A percentile compares a stretch with the other conserved stretches of the same genome.
Conservation (phyloP, 2,888 invertebrate genomes). For the Nymphalis polychloros region DNA sequence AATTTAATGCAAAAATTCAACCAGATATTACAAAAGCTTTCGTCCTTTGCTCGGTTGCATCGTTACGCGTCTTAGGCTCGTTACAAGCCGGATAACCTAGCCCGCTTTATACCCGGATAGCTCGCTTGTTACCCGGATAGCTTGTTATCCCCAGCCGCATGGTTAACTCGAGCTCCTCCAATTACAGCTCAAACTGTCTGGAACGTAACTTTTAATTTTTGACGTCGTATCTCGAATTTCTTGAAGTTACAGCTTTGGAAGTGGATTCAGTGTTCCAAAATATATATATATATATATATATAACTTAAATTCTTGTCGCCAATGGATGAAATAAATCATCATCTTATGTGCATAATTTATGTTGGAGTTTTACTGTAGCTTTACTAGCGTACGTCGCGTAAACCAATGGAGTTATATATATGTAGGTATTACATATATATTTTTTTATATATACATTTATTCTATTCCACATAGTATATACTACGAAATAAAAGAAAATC, state of each 20-base stretch:
- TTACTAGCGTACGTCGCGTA: too few species aligned
- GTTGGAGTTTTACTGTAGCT: too few species aligned
- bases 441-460: too few species aligned
- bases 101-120: slow-evolving; percentile 44
- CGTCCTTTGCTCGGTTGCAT: slow-evolving; percentile 35
- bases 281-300: too few species aligned
- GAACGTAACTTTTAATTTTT: slow-evolving; percentile 62
- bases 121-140: slow-evolving; percentile 70
- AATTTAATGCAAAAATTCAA: slow-evolving; percentile 24
- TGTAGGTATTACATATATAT: too few species aligned
- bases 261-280: slow-evolving; percentile 1
- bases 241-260: slow-evolving; percentile 20
- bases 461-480: too few species aligned
- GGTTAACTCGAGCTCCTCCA: slow-evolving; percentile 78
- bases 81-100: slow-evolving; percentile 46
- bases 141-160: slow-evolving; percentile 69
- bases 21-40: slow-evolving; percentile 36
- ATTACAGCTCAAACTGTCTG: slow-evolving; percentile 72
- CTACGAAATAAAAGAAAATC: too few species aligned
- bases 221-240: slow-evolving; percentile 31
- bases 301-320: not conserved
- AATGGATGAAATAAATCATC: too few species aligned
- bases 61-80: slow-evolving; percentile 49
- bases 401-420: too few species aligned
- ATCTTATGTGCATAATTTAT: too few species aligned